Evolutionary conservation across 1,140 invertebrate genomes (phyloP).

Genomic region (Achroia grisella): DNA sequence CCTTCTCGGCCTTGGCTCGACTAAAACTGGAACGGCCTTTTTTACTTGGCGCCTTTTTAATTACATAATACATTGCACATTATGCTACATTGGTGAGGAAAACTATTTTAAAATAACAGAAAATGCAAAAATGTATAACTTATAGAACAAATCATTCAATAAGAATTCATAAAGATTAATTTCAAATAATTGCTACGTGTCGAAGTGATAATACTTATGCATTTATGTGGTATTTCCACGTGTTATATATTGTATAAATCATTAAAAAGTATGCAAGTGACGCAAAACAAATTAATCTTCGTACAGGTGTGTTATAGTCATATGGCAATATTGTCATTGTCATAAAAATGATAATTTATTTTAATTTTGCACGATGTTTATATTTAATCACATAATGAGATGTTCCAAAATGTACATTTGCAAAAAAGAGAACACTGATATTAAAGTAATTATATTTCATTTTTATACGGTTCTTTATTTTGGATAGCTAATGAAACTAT

Average conservation of each 20-base stretch:
- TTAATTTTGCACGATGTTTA: background rate
- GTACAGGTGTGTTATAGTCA: conserved; percentile 2
- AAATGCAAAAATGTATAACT: background rate
- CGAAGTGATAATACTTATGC: conserved; percentile 15
- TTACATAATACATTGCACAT: conserved; percentile 1
- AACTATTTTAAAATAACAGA: too few species aligned
- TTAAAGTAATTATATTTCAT: too few species aligned
- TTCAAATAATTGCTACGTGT: conserved; percentile 31
- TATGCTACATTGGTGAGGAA: too few species aligned
- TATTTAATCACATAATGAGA: too few species aligned
- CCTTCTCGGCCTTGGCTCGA: conserved; percentile 28
- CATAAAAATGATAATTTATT: background rate
- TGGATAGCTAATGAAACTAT: too few species aligned
- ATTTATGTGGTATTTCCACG: conserved; percentile 37
- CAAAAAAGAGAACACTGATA: too few species aligned
- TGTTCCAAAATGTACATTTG: too few species aligned
- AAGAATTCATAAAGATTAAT: conserved; percentile 33
- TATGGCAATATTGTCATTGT: background rate
- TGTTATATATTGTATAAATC: conserved; percentile 16
- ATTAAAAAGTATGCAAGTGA: conserved; percentile 15
- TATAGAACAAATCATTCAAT: conserved; percentile 17
- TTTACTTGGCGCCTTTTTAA: conserved; percentile 3
- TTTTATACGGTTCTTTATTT: too few species aligned
- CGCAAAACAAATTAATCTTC: background rate
- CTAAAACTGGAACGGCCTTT: conserved; percentile 32